Evolutionary conservation across 1,140 invertebrate species (phyloP).

Genomic region (Drosophila trapezifrons): DNA sequence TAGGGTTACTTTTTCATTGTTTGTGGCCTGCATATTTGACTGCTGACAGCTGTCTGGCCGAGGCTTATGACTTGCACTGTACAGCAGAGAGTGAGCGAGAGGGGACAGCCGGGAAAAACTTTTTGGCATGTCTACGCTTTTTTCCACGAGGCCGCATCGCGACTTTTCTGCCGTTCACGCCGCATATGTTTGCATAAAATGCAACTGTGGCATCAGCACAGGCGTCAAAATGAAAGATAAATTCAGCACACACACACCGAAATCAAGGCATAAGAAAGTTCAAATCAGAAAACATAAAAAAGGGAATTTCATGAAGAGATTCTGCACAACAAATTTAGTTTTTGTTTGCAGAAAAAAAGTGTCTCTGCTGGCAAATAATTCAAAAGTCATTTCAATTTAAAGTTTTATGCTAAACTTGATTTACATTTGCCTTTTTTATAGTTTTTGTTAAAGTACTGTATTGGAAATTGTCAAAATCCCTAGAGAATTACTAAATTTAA

Average conservation of each 20-base stretch:
- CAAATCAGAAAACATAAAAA: slow-evolving; percentile 21
- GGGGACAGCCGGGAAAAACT: slow-evolving; percentile 29
- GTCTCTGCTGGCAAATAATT: neutral
- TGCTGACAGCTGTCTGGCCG: slow-evolving; percentile 69
- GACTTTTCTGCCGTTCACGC: slow-evolving; percentile 53
- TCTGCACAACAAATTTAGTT: neutral
- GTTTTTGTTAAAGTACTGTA: neutral
- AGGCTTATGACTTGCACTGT: slow-evolving; percentile 33
- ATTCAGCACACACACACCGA: slow-evolving; percentile 62
- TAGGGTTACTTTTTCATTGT: slow-evolving; percentile 27
- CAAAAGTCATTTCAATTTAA: neutral
- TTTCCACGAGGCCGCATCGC: slow-evolving; percentile 31
- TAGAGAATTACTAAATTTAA: neutral
- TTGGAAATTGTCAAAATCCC: neutral
- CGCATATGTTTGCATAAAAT: slow-evolving; percentile 80
- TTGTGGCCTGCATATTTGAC: slow-evolving; percentile 66
- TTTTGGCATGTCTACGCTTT: slow-evolving; percentile 45
- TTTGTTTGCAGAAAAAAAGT: neutral
- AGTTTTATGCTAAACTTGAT: neutral
- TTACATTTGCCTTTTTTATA: neutral
- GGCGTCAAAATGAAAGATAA: slow-evolving; percentile 74
- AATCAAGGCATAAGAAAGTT: slow-evolving; percentile 27
- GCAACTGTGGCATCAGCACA: slow-evolving; percentile 46
- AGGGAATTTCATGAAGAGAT: slow-evolving; percentile 1
- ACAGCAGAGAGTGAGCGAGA: neutral